A percentile compares a stretch with the other conserved stretches of the same genome.
phyloP scores from a whole-genome alignment of 2,797 vertebrate species.

The Yasuhikotakia modesta region DNA sequence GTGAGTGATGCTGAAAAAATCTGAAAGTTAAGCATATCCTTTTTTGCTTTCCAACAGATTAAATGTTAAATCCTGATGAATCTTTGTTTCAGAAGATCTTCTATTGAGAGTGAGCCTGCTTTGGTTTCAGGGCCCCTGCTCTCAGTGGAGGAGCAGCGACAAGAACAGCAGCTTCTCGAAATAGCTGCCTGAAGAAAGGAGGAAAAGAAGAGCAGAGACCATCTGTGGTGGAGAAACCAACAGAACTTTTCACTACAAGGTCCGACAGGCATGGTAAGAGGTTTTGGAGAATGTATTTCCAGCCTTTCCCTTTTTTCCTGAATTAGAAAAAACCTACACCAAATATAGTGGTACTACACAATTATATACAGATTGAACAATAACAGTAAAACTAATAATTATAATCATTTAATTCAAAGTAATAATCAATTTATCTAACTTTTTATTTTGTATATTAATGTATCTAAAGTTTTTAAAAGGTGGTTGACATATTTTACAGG shows the following conservation, averaged over 20 bases:
- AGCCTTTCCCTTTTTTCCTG: not conserved
- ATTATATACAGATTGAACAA: not conserved
- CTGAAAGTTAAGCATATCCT: not conserved
- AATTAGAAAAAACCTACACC: not conserved
- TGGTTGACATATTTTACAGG: no score
- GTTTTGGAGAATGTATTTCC: not conserved
- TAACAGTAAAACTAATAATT: not conserved
- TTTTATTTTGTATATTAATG: no score
- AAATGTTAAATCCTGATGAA: not conserved
- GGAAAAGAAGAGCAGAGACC: conserved; percentile 77
- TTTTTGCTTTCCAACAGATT: no score
- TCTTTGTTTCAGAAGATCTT: conserved; percentile 79
- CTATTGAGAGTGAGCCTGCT: conserved; percentile 95
- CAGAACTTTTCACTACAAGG: conserved; percentile 94
- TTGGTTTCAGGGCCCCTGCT: conserved; percentile 91
- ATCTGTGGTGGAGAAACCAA: conserved; percentile 87
- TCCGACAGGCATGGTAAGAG: conserved; percentile 93
- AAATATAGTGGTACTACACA: not conserved
- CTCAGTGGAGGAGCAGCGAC: conserved; percentile 81
- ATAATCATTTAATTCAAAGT: not conserved
- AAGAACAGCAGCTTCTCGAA: conserved; percentile 90
- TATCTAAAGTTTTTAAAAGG: no score
- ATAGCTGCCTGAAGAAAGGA: conserved; percentile 81
- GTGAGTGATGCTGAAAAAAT: conserved; percentile 73
- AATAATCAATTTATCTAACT: no score